A percentile compares a stretch with the other conserved stretches of the same genome.
phyloP scores from a whole-genome alignment of 2,113 vertebrate species.

The Oreocharis arfaki region DNA sequence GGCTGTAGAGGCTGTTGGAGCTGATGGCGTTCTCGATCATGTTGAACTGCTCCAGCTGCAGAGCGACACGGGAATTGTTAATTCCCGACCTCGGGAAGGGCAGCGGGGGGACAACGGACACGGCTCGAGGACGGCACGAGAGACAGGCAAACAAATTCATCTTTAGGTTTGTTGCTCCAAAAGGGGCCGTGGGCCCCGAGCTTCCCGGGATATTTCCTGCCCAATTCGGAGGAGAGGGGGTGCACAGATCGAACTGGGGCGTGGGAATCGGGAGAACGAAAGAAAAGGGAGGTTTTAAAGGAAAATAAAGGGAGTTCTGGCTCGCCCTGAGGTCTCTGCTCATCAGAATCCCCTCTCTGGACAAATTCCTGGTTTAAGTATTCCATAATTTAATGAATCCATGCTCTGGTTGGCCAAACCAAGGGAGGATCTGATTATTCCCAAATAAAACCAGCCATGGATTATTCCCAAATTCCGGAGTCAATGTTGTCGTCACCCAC shows the following conservation, averaged over 20 bases:
- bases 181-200: background rate
- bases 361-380: too few relatives aligned
- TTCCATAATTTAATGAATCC: rapidly evolving
- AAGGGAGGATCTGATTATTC: rapidly evolving
- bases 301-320: background rate
- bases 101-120: background rate
- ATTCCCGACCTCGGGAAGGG: rapidly evolving
- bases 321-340: background rate
- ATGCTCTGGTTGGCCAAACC: rapidly evolving
- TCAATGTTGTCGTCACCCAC: background rate
- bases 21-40: conserved; percentile 95
- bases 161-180: background rate
- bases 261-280: background rate
- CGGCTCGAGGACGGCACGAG: background rate
- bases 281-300: background rate
- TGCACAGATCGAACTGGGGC: background rate
- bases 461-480: background rate
- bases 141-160: conserved; percentile 57
- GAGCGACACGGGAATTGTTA: background rate
- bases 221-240: background rate
- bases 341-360: background rate
- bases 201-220: background rate
- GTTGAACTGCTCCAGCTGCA: conserved; percentile 96
- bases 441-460: background rate
- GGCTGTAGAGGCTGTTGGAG: conserved; percentile 89